phyloP scores from a whole-genome alignment of 2,797 vertebrate genomes.

The Eutrigla gurnardus region DNA sequence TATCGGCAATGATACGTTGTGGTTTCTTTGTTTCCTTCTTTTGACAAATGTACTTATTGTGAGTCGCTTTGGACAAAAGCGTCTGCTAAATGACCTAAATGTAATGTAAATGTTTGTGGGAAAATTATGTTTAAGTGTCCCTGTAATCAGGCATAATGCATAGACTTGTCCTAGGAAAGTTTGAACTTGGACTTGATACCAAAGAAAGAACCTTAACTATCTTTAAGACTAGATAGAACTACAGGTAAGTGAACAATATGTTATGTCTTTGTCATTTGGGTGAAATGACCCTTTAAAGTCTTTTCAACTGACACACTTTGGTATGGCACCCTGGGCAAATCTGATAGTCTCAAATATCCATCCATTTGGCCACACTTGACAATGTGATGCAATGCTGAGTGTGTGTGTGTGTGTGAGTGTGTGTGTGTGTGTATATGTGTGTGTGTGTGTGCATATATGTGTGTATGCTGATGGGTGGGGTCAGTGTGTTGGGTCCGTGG shows the following conservation, averaged over 20 bases:
- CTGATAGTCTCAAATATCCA: constrained; percentile 25
- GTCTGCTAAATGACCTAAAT: too few relatives aligned
- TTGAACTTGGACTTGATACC: not conserved
- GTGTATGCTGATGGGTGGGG: constrained; percentile 37
- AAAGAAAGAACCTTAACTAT: not conserved
- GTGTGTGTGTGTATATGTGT: constrained; percentile 47
- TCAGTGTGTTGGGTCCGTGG: constrained; percentile 62
- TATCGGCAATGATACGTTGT: too few relatives aligned
- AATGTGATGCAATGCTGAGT: constrained; percentile 34
- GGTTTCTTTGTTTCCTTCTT: too few relatives aligned
- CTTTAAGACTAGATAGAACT: not conserved
- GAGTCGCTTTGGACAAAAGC: too few relatives aligned
- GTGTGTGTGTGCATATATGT: constrained; percentile 39
- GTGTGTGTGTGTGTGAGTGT: constrained; percentile 32
- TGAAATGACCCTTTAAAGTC: constrained; percentile 10
- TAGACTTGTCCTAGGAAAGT: not conserved
- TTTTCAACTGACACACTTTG: not conserved
- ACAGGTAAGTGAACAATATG: constrained; percentile 10
- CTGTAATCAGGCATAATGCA: not conserved
- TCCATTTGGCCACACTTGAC: constrained; percentile 22
- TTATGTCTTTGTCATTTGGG: not conserved
- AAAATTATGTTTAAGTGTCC: not conserved
- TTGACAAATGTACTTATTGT: too few relatives aligned
- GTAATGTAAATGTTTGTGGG: too few relatives aligned
- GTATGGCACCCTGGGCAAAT: not conserved